Conservation (phyloP, 2,888 invertebrate species). For the Endomychus coccineus region DNA sequence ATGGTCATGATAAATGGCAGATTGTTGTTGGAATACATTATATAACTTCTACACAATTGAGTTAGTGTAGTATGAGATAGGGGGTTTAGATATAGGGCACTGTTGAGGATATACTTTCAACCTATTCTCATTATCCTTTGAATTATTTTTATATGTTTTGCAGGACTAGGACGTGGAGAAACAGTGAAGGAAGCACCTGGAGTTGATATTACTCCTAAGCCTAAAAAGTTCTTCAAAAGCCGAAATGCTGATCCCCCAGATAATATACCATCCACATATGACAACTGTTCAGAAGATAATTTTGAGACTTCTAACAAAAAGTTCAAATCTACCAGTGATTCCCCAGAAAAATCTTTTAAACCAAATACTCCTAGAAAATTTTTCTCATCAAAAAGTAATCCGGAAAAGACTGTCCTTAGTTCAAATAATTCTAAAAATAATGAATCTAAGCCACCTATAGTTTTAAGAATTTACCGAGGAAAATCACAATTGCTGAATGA, state of each 20-base stretch:
- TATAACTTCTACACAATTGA: too few relatives aligned
- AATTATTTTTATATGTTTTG: too few relatives aligned
- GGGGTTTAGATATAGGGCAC: too few relatives aligned
- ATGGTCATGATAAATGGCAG: too few relatives aligned
- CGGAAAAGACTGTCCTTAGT: slow-evolving; percentile 37
- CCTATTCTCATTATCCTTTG: too few relatives aligned
- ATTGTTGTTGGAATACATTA: too few relatives aligned
- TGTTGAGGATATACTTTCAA: too few relatives aligned
- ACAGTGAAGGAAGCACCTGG: slow-evolving; percentile 25
- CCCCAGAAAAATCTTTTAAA: slow-evolving; percentile 13
- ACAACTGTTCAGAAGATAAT: slow-evolving; percentile 23
- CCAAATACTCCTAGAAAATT: slow-evolving; percentile 33
- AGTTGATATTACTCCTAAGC: slow-evolving; percentile 48
- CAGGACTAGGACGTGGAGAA: slow-evolving; percentile 16
- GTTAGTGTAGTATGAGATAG: too few relatives aligned
- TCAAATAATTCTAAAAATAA: slow-evolving; percentile 32
- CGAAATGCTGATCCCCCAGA: slow-evolving; percentile 62
- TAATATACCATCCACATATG: slow-evolving; percentile 20
- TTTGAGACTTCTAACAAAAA: slow-evolving; percentile 19
- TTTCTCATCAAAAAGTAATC: slow-evolving; percentile 36
- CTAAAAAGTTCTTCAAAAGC: slow-evolving; percentile 87
- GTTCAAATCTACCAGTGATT: slow-evolving; percentile 16
- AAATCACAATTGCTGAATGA: slow-evolving; percentile 50
- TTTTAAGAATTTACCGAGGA: slow-evolving; percentile 78
- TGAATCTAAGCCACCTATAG: slow-evolving; percentile 63